Conservation (phyloP, 2,797 vertebrate species). For the Crenuchus spilurus region DNA sequence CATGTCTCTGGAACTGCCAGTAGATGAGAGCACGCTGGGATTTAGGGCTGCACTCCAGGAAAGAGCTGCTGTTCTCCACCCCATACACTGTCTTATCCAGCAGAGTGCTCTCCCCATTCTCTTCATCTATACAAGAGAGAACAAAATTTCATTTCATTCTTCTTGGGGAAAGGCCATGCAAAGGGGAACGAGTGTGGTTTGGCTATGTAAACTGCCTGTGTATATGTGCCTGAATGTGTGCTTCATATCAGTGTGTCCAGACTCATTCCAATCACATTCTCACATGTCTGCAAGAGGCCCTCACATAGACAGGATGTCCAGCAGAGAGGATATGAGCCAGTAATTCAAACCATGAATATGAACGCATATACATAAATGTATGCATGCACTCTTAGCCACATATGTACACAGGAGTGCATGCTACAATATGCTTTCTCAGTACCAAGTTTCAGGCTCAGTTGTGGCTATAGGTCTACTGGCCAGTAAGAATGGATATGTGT, state of each 20-base stretch:
- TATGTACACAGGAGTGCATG: not conserved
- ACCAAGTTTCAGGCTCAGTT: not conserved
- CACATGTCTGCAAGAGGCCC: constrained; percentile 37
- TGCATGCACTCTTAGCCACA: constrained; percentile 6
- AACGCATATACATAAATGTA: constrained; percentile 11
- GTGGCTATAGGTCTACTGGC: not conserved
- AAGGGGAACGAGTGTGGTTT: not conserved
- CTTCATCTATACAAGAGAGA: constrained; percentile 78
- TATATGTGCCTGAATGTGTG: constrained; percentile 15
- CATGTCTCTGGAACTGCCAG: constrained; percentile 91
- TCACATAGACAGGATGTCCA: constrained; percentile 29
- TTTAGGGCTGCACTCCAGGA: constrained; percentile 95
- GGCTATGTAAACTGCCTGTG: not conserved
- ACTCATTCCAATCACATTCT: constrained; percentile 54
- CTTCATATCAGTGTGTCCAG: constrained; percentile 47
- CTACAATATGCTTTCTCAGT: constrained; percentile 11
- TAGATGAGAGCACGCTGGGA: constrained; percentile 92
- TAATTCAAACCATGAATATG: constrained; percentile 46
- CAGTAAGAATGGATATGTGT: not conserved
- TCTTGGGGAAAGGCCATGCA: not conserved
- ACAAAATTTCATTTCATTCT: constrained; percentile 14
- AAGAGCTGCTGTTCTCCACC: constrained; percentile 98
- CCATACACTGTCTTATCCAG: constrained; percentile 93
- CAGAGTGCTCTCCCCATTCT: constrained; percentile 78
- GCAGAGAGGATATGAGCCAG: constrained; percentile 24